Evolutionary conservation across 2,113 vertebrate genomes (phyloP).

Genomic region (Triplophysa rosa): DNA sequence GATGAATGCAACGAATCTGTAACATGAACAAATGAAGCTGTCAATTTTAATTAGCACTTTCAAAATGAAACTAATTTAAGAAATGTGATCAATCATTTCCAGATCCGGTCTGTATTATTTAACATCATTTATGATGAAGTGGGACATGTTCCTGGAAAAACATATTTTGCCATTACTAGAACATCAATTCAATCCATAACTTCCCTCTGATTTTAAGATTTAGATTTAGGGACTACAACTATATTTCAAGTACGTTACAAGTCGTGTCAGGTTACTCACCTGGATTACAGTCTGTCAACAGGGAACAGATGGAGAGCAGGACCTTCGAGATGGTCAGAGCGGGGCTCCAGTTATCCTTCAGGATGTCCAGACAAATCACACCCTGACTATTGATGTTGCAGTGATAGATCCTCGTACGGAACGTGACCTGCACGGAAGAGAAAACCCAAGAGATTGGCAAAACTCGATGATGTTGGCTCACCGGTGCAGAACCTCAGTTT

Average conservation of each 20-base stretch:
- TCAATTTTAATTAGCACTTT: not conserved
- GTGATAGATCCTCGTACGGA: constrained; percentile 91
- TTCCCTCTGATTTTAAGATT: not conserved
- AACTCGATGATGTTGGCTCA: constrained; percentile 3
- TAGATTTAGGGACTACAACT: too few species aligned
- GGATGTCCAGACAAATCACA: constrained; percentile 92
- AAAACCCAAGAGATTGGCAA: not conserved
- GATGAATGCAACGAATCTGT: not conserved
- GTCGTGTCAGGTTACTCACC: constrained; percentile 80
- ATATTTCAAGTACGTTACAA: not conserved
- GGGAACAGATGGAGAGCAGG: constrained; percentile 91
- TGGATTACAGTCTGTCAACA: constrained; percentile 91
- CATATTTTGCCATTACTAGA: too few species aligned
- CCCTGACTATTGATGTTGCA: constrained; percentile 96
- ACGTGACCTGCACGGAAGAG: constrained; percentile 78
- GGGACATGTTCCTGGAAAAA: too few species aligned
- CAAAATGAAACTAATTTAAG: not conserved
- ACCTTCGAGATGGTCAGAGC: constrained; percentile 94
- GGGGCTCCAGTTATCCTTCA: constrained; percentile 93
- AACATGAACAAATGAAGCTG: too few species aligned
- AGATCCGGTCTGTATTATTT: not conserved
- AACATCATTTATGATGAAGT: too few species aligned
- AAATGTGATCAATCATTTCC: not conserved
- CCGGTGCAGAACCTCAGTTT: not conserved
- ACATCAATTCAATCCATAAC: not conserved